A percentile compares a stretch with the other conserved stretches of the same genome.
Conservation (phyloP, 2,113 vertebrate species). For the Tonatia bakeri region DNA sequence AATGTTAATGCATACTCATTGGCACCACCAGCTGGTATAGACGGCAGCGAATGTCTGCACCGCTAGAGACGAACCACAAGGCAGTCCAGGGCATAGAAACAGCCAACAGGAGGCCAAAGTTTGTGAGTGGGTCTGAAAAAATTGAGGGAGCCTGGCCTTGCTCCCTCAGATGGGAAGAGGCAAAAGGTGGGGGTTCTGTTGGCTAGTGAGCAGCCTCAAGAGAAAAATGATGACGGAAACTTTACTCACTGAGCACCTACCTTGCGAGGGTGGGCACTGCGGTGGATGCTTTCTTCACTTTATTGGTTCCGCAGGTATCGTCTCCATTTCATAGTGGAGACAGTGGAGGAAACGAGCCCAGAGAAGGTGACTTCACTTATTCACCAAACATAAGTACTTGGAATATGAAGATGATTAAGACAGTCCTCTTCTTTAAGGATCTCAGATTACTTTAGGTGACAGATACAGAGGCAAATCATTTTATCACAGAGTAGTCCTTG, state of each 20-base stretch:
- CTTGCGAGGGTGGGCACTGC: neutral
- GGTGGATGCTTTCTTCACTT: neutral
- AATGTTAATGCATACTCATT: neutral
- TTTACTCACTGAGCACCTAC: neutral
- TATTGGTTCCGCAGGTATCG: neutral
- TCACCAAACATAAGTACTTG: conserved; percentile 5
- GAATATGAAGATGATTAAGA: conserved; percentile 10
- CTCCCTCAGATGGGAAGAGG: neutral
- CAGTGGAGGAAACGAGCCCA: neutral
- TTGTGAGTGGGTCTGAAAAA: conserved; percentile 35
- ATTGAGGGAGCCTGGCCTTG: neutral
- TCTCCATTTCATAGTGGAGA: neutral
- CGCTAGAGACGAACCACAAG: neutral
- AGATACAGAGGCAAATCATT: neutral
- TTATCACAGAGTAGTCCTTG: neutral
- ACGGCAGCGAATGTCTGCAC: neutral
- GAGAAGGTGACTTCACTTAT: neutral
- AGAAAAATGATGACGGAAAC: neutral
- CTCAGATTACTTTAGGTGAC: neutral
- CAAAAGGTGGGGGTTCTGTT: neutral
- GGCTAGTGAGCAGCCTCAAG: neutral
- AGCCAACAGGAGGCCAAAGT: neutral
- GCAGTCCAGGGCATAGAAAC: neutral
- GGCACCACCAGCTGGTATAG: neutral
- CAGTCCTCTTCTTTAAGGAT: neutral